Conservation (phyloP, 1,140 invertebrate species). For the Ceratina calcarata region DNA sequence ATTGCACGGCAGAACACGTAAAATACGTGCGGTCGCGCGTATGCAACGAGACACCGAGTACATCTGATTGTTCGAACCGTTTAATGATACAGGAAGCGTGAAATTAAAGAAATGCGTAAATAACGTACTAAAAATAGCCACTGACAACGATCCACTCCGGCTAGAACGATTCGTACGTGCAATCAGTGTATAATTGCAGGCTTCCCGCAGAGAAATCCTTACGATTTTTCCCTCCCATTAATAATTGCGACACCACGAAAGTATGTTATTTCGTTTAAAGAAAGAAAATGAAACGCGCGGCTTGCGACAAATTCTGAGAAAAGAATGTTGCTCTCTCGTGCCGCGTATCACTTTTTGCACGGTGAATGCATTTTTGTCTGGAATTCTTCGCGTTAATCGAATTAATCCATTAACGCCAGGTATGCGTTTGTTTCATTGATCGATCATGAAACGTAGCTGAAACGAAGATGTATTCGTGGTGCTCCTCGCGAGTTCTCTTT, state of each 20-base stretch:
- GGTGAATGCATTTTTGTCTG: neutral
- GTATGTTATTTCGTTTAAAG: neutral
- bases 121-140: neutral
- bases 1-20: too few relatives aligned
- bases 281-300: neutral
- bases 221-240: neutral
- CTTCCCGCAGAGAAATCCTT: neutral
- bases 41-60: neutral
- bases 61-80: conserved; percentile 22
- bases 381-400: neutral
- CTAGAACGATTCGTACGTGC: neutral
- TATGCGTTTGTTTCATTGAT: too few relatives aligned
- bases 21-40: too few relatives aligned
- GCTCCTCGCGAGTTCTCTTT: too few relatives aligned
- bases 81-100: conserved; percentile 4
- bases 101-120: neutral
- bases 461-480: too few relatives aligned
- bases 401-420: too few relatives aligned
- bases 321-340: neutral
- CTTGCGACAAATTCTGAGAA: neutral
- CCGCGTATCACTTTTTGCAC: neutral
- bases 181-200: neutral
- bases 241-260: neutral
- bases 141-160: neutral
- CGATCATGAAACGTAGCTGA: too few relatives aligned